Evolutionary conservation across 2,113 vertebrate species (phyloP).

Genomic region (Cricetomys ansorgei): DNA sequence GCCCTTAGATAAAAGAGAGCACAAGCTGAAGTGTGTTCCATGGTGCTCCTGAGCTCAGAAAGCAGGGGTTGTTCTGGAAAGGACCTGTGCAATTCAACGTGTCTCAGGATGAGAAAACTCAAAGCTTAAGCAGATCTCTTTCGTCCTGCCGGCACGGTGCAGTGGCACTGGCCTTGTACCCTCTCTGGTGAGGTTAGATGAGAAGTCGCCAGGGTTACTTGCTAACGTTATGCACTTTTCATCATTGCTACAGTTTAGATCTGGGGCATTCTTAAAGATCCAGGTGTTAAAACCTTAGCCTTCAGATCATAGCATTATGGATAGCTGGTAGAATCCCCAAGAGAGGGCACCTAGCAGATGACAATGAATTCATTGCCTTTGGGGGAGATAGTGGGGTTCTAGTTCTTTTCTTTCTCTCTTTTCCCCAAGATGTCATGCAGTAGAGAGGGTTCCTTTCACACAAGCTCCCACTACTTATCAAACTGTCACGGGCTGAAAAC

Average conservation of each 20-base stretch:
- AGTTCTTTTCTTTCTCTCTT: not conserved
- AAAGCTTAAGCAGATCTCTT: not conserved
- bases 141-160: accelerated
- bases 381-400: accelerated
- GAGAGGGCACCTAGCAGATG: not conserved
- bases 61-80: not conserved
- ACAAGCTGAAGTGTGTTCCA: not conserved
- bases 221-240: not conserved
- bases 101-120: not conserved
- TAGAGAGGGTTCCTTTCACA: not conserved
- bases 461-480: not conserved
- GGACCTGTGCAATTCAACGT: accelerated
- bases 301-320: too few relatives aligned
- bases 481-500: not conserved
- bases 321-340: not conserved
- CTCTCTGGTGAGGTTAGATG: not conserved
- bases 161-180: accelerated
- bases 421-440: not conserved
- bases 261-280: not conserved
- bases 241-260: not conserved
- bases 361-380: not conserved
- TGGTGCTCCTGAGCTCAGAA: not conserved
- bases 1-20: conserved; percentile 72
- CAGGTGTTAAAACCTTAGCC: not conserved
- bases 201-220: not conserved